Evolutionary conservation across 1,140 invertebrate species (phyloP).

Genomic region (Brachionus sp.): DNA sequence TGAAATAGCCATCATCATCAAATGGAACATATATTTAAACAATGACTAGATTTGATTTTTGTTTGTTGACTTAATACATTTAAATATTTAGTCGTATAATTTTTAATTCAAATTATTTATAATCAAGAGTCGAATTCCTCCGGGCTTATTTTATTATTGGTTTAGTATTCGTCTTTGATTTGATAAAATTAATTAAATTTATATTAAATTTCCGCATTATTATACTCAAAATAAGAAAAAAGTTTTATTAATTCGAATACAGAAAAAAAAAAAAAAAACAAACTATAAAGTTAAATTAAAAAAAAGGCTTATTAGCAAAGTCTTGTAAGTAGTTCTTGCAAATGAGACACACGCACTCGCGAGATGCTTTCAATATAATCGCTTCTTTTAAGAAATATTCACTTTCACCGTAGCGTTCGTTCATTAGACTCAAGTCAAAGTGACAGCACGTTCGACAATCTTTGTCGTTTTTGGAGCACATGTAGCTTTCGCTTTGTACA

Average conservation of each 20-base stretch:
- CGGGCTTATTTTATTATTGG: neutral
- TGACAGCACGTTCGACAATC: slow-evolving; percentile 6
- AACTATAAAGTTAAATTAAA: neutral
- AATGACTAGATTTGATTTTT: neutral
- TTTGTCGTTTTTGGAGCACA: neutral
- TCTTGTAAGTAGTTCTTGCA: slow-evolving; percentile 12
- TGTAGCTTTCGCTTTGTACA: neutral
- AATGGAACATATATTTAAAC: neutral
- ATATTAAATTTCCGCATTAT: slow-evolving; percentile 10
- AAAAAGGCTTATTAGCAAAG: slow-evolving; percentile 5
- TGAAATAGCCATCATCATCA: neutral
- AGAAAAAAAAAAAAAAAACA: neutral
- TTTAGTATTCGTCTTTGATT: neutral
- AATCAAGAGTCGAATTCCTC: neutral
- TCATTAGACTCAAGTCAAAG: neutral
- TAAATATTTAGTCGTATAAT: slow-evolving; percentile 6
- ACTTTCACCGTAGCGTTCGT: slow-evolving; percentile 12
- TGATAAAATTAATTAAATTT: slow-evolving; percentile 8
- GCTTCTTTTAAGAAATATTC: slow-evolving; percentile 12
- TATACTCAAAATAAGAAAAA: neutral
- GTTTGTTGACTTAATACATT: neutral
- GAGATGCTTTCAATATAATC: neutral
- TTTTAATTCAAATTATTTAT: neutral
- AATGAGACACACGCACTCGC: slow-evolving; percentile 2
- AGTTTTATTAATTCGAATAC: neutral